A percentile compares a stretch with the other conserved stretches of the same genome.
Conservation (phyloP, 92 coral and sea anemone species). For the Bergia puertoricense region DNA sequence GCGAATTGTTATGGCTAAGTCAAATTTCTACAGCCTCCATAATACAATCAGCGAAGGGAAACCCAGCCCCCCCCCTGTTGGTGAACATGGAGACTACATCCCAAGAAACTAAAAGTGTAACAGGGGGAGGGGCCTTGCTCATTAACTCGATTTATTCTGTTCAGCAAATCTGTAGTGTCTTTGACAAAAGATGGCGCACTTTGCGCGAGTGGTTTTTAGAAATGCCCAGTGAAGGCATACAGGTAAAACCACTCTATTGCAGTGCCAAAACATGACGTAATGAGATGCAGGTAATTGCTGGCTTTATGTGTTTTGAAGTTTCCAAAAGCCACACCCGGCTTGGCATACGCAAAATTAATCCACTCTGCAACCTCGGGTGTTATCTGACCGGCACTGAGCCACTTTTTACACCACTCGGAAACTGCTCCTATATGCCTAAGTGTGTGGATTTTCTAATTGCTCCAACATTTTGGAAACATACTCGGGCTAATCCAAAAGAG, state of each 20-base stretch:
- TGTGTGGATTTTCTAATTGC: not conserved
- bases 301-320: constrained; percentile 45
- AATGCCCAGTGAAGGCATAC: constrained; percentile 53
- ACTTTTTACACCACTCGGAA: not conserved
- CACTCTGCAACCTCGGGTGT: not conserved
- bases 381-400: not conserved
- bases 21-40: constrained; percentile 62
- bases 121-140: constrained; percentile 29
- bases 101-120: constrained; percentile 17
- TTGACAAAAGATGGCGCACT: constrained; percentile 55
- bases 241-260: constrained; percentile 44
- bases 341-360: not conserved
- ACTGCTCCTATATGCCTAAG: not conserved
- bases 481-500: not conserved
- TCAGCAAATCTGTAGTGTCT: constrained; percentile 49
- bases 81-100: constrained; percentile 26
- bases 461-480: not conserved
- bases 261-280: constrained; percentile 44
- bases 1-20: constrained; percentile 39
- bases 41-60: constrained; percentile 56
- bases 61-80: not conserved
- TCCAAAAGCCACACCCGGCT: constrained; percentile 20
- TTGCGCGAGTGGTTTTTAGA: constrained; percentile 40
- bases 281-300: constrained; percentile 8
- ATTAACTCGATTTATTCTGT: constrained; percentile 31